A percentile compares a stretch with the other conserved stretches of the same genome.
These are phyloP conservation scores for Scarus forsteni DNA, from an alignment of 2,797 vertebrate species.

Conservation along the genomic window DNA sequence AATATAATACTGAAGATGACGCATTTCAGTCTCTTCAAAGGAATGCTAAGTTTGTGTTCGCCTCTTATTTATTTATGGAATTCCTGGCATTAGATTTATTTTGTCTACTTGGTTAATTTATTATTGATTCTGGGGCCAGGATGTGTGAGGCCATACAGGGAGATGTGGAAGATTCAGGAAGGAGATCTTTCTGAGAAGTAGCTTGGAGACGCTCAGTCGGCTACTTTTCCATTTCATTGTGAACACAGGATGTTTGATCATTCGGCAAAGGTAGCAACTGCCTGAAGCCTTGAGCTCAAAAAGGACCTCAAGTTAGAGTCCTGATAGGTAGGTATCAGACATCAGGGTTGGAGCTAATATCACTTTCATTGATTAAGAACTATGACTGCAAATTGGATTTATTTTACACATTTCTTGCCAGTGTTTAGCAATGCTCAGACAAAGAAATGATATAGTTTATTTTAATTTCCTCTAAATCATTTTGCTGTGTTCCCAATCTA, in stretches of 20 bases:
- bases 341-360: too few species aligned
- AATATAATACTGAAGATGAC: conserved; percentile 18
- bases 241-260: background rate
- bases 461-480: too few species aligned
- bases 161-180: conserved; percentile 67
- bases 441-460: too few species aligned
- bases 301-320: too few species aligned
- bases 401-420: too few species aligned
- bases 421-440: too few species aligned
- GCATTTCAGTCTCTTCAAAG: conserved; percentile 55
- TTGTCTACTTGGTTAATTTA: conserved; percentile 74
- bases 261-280: background rate
- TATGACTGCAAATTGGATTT: too few species aligned
- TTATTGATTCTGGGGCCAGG: conserved; percentile 75
- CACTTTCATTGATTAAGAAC: too few species aligned
- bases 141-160: conserved; percentile 63
- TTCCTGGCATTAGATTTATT: conserved; percentile 67
- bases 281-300: background rate
- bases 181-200: conserved; percentile 46
- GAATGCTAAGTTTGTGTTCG: conserved; percentile 51
- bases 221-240: conserved; percentile 46
- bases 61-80: conserved; percentile 70
- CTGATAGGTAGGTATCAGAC: too few species aligned
- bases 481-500: too few species aligned
- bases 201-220: conserved; percentile 53